Conservation (phyloP, 2,113 vertebrate species). For the Drymodes brunneopygia region DNA sequence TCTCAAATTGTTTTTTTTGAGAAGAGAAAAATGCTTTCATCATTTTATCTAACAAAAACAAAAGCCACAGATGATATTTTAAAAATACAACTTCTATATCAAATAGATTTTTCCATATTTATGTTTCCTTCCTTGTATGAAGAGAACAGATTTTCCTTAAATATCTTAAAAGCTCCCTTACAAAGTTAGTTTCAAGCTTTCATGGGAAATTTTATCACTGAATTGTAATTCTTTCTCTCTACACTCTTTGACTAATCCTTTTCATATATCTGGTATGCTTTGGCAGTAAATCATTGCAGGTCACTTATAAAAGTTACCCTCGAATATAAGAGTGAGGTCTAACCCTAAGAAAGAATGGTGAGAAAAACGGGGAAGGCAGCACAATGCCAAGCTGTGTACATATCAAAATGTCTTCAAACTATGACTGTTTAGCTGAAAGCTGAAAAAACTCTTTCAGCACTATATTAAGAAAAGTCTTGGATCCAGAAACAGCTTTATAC, state of each 20-base stretch:
- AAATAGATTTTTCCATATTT: neutral
- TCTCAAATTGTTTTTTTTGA: neutral
- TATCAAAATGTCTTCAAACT: neutral
- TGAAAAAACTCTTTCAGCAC: neutral
- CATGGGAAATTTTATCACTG: neutral
- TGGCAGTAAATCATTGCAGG: neutral
- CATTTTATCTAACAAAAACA: neutral
- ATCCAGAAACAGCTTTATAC: neutral
- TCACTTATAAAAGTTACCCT: neutral
- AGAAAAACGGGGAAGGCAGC: neutral
- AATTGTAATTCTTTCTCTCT: neutral
- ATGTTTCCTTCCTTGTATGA: neutral
- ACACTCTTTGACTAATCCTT: neutral
- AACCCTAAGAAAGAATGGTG: neutral
- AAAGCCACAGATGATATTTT: neutral
- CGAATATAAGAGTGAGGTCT: neutral
- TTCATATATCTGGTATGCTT: neutral
- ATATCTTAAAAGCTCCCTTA: neutral
- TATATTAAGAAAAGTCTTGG: neutral
- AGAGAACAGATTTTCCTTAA: neutral
- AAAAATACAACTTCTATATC: neutral
- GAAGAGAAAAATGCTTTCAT: neutral
- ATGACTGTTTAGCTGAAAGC: neutral
- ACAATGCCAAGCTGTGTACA: neutral
- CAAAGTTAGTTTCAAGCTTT: neutral